A percentile compares a stretch with the other conserved stretches of the same genome.
phyloP scores from a whole-genome alignment of 2,888 invertebrate genomes.

The Athrips mouffetella region DNA sequence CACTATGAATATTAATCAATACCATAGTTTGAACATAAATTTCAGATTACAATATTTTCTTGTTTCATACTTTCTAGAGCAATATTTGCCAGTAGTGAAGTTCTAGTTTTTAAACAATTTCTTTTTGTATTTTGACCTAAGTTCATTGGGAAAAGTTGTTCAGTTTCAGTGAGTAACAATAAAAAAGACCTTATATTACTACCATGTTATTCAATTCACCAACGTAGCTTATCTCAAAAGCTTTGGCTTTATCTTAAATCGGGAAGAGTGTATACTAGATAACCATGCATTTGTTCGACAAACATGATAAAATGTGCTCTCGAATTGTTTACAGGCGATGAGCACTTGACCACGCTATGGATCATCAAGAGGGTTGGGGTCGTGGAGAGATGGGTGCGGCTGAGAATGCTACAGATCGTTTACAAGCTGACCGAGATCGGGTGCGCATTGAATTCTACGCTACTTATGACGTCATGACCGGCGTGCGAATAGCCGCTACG shows the following conservation, averaged over 20 bases:
- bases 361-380: slow-evolving; percentile 65
- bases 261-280: not conserved
- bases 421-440: slow-evolving; percentile 80
- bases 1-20: no score
- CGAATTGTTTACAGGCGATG: slow-evolving; percentile 68
- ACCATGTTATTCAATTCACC: not conserved
- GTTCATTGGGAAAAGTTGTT: no score
- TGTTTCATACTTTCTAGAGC: no score
- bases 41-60: no score
- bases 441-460: slow-evolving; percentile 90
- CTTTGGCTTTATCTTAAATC: slow-evolving; percentile 18
- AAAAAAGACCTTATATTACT: not conserved
- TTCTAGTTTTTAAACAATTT: no score
- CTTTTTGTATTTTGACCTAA: no score
- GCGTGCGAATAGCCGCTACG: slow-evolving; percentile 93
- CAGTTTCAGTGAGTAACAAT: not conserved
- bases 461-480: slow-evolving; percentile 96
- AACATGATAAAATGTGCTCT: not conserved
- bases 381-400: slow-evolving; percentile 51
- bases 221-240: slow-evolving; percentile 4
- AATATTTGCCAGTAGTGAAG: no score
- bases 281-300: no score
- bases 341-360: slow-evolving; percentile 71
- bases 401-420: slow-evolving; percentile 58
- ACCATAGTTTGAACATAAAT: no score